Percentiles rank a stretch among this genome's conserved stretches.
Evolutionary conservation across 2,888 invertebrate genomes (phyloP).

Genomic region (Dryadula phaetusa): DNA sequence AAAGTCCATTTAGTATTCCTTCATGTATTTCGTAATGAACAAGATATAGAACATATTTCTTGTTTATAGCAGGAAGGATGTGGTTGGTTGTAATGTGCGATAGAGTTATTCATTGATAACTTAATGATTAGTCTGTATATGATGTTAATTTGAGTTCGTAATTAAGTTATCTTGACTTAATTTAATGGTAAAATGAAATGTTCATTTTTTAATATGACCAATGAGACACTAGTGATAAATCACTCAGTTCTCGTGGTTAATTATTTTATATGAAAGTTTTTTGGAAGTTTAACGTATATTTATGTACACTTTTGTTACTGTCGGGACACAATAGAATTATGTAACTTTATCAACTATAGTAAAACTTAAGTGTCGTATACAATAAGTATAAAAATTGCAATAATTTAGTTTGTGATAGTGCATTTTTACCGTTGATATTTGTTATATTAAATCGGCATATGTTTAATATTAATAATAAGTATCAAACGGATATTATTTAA

Average conservation of each 20-base stretch:
- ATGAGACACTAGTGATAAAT: neutral
- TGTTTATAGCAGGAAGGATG: conserved; percentile 16
- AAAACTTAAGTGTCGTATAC: neutral
- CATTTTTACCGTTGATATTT: conserved; percentile 11
- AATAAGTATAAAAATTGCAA: conserved; percentile 21
- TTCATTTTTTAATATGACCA: neutral
- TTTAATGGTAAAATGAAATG: neutral
- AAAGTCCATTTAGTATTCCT: conserved; percentile 13
- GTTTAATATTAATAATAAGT: neutral
- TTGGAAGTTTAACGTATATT: neutral
- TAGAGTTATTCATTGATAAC: conserved; percentile 11
- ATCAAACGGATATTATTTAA: neutral
- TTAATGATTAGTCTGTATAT: conserved; percentile 1
- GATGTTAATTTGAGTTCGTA: neutral
- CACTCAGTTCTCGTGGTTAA: neutral
- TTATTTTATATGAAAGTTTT: neutral
- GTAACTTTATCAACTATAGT: conserved; percentile 2
- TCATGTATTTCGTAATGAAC: conserved; percentile 10
- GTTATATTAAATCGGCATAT: conserved; percentile 3
- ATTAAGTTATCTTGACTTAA: neutral
- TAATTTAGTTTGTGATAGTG: conserved; percentile 34
- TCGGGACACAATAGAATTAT: neutral
- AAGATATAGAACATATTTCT: conserved; percentile 11
- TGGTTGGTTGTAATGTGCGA: conserved; percentile 10
- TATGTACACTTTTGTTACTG: neutral